Evolutionary conservation across 2,888 invertebrate genomes (phyloP).

Genomic region (Spodoptera littoralis): DNA sequence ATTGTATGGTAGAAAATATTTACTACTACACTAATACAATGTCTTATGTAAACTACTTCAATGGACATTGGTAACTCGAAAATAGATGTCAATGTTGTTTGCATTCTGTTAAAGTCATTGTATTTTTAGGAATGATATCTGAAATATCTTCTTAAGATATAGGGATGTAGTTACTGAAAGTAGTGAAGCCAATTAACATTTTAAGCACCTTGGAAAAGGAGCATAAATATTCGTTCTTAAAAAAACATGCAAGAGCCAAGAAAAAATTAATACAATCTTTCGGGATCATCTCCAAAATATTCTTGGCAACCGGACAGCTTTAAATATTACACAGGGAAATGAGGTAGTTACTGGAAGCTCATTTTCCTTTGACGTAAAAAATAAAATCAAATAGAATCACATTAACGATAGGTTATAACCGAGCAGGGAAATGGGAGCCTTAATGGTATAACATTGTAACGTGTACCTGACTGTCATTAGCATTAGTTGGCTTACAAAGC

Average conservation of each 20-base stretch:
- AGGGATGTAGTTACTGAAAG: too few relatives aligned
- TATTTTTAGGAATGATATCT: too few relatives aligned
- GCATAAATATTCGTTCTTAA: too few relatives aligned
- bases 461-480: slow-evolving; percentile 49
- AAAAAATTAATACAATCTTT: slow-evolving; percentile 44
- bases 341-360: slow-evolving; percentile 53
- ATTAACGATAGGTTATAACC: slow-evolving; percentile 44
- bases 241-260: neutral
- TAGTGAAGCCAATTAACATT: too few relatives aligned
- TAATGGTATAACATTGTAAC: slow-evolving; percentile 38
- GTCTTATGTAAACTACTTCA: too few relatives aligned
- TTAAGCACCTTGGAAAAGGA: too few relatives aligned
- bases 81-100: too few relatives aligned
- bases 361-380: slow-evolving; percentile 47
- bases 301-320: slow-evolving; percentile 48
- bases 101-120: too few relatives aligned
- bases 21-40: too few relatives aligned
- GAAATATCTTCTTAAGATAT: too few relatives aligned
- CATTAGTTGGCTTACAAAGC: slow-evolving; percentile 52
- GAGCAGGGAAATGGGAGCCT: slow-evolving; percentile 40
- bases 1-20: too few relatives aligned
- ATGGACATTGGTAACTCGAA: too few relatives aligned
- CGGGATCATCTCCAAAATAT: slow-evolving; percentile 45
- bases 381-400: slow-evolving; percentile 39
- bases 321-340: slow-evolving; percentile 52